These are phyloP conservation scores for Semicossyphus pulcher DNA, from an alignment of 2,113 vertebrate species.

Conservation along the genomic window DNA sequence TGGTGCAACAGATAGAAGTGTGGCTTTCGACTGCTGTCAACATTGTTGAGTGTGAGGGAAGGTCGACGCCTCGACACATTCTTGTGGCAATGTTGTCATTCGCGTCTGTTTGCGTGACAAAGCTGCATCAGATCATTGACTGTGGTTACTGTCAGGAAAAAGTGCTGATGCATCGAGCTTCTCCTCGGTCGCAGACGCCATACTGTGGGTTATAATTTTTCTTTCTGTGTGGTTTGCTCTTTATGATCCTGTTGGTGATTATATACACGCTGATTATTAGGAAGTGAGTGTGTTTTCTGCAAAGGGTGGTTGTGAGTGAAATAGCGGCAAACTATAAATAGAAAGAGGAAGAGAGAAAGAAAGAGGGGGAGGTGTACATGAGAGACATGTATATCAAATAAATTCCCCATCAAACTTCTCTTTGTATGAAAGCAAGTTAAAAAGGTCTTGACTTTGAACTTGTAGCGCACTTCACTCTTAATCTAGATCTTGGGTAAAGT, in stretches of 20 bases:
- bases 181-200: not conserved
- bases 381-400: not conserved
- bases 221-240: not conserved
- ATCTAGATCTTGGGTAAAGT: not conserved
- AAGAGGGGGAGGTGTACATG: not conserved
- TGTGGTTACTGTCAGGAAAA: not conserved
- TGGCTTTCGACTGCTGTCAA: not conserved
- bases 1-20: not conserved
- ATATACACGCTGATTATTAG: not conserved
- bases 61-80: not conserved
- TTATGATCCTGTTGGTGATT: not conserved
- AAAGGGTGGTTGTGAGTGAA: not conserved
- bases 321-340: not conserved
- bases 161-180: not conserved
- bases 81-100: not conserved
- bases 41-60: not conserved
- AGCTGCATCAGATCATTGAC: not conserved
- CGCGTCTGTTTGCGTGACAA: not conserved
- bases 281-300: not conserved
- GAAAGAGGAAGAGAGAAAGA: not conserved
- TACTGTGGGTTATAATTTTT: not conserved
- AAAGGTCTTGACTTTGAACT: not conserved
- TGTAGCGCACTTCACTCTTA: not conserved
- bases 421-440: not conserved
- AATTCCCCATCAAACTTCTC: not conserved